These are phyloP conservation scores for Tachina fera DNA, from an alignment of 2,888 invertebrate species.

Conservation along the genomic window DNA sequence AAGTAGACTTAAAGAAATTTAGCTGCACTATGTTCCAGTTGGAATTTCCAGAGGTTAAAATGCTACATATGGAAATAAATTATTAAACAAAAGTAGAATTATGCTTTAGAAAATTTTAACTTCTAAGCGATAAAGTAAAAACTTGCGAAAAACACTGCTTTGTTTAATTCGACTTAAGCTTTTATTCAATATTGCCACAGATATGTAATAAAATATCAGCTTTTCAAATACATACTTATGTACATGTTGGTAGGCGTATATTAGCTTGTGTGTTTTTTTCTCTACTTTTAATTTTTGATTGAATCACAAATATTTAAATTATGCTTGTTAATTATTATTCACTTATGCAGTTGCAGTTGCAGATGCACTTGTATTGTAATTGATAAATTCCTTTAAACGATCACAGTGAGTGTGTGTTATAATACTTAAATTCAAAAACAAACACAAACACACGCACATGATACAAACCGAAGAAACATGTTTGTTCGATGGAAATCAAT, in stretches of 20 bases:
- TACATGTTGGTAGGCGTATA: background rate
- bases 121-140: too few species aligned
- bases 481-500: conserved; percentile 36
- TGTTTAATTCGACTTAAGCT: too few species aligned
- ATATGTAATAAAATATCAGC: too few species aligned
- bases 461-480: conserved; percentile 57
- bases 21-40: too few species aligned
- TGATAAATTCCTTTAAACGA: conserved; percentile 58
- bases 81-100: too few species aligned
- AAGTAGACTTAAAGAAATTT: too few species aligned
- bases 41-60: too few species aligned
- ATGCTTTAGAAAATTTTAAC: too few species aligned
- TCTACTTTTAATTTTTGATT: background rate
- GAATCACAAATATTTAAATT: conserved; percentile 62
- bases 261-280: background rate
- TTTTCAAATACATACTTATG: background rate
- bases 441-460: conserved; percentile 17
- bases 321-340: conserved; percentile 51
- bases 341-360: conserved; percentile 7
- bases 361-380: conserved; percentile 55
- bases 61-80: too few species aligned
- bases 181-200: too few species aligned
- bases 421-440: conserved; percentile 49
- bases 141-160: too few species aligned
- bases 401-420: conserved; percentile 17